Percentiles rank a stretch among this genome's conserved stretches.
phyloP scores from a whole-genome alignment of 2,888 invertebrate genomes.

The Metallyticus violacea region DNA sequence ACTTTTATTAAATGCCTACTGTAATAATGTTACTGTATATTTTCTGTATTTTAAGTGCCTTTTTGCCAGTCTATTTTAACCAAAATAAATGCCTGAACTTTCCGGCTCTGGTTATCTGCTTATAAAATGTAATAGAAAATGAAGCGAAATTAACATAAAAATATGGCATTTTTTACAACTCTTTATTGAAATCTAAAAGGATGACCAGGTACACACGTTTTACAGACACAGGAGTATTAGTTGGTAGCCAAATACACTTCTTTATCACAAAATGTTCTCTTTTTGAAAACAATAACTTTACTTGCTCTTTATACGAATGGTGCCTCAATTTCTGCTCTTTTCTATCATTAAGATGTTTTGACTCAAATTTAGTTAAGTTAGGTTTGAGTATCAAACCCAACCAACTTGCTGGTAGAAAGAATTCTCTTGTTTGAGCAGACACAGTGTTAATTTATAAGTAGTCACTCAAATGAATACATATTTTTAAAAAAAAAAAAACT shows the following conservation, averaged over 20 bases:
- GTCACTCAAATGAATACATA: neutral
- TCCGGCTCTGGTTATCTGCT: too few relatives aligned
- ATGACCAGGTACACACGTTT: neutral
- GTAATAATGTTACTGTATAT: too few relatives aligned
- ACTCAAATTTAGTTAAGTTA: neutral
- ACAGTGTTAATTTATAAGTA: neutral
- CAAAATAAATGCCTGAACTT: too few relatives aligned
- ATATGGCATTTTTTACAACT: neutral
- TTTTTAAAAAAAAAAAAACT: neutral
- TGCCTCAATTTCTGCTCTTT: neutral
- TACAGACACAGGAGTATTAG: neutral
- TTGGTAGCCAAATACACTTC: neutral
- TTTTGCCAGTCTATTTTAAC: too few relatives aligned
- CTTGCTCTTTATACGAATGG: neutral
- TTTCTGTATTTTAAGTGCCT: too few relatives aligned
- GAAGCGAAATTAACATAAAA: neutral
- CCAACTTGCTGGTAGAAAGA: neutral
- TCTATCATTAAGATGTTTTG: neutral
- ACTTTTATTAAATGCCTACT: too few relatives aligned
- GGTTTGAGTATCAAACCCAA: slow-evolving; percentile 16
- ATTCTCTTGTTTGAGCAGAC: neutral
- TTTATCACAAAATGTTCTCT: neutral
- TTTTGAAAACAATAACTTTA: neutral
- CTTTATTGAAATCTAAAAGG: neutral
- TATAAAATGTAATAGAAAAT: too few relatives aligned